phyloP scores from a whole-genome alignment of 2,888 invertebrate genomes.

The Parnassius glacialis region DNA sequence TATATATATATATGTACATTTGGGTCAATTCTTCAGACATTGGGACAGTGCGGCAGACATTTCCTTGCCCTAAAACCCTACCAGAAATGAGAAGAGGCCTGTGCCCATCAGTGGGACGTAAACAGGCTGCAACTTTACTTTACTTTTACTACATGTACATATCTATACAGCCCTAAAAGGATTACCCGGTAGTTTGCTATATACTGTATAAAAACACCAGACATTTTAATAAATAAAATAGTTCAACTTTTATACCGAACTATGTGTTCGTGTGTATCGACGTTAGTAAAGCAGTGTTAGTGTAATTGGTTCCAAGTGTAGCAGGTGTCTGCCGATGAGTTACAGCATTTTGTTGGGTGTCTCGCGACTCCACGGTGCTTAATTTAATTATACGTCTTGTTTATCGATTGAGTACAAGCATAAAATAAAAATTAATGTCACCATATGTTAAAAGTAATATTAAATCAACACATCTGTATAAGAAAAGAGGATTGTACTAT shows the following conservation, averaged over 20 bases:
- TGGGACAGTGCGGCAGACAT: too few relatives aligned
- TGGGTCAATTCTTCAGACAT: too few relatives aligned
- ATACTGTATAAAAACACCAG: too few relatives aligned
- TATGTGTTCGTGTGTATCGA: conserved; percentile 32
- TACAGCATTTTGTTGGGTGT: conserved; percentile 42
- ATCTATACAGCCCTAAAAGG: too few relatives aligned
- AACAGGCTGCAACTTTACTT: too few relatives aligned
- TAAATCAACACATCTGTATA: background rate
- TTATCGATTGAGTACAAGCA: conserved; percentile 9
- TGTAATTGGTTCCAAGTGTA: conserved; percentile 67
- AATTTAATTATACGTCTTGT: conserved; percentile 11
- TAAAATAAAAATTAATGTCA: conserved; percentile 1
- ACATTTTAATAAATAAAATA: background rate
- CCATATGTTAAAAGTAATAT: background rate
- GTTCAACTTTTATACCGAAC: background rate
- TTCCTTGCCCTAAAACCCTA: too few relatives aligned
- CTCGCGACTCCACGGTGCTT: conserved; percentile 24
- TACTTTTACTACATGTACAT: too few relatives aligned
- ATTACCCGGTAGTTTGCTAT: too few relatives aligned
- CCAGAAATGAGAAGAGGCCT: too few relatives aligned
- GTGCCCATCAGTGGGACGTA: too few relatives aligned
- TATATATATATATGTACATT: too few relatives aligned
- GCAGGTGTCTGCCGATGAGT: conserved; percentile 64
- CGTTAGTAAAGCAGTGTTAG: conserved; percentile 37
- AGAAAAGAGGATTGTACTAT: too few relatives aligned